Evolutionary conservation across 1,140 invertebrate genomes (phyloP), one percentile per base, ranked within the genome.

Genomic region (Calycopis cecrops): DNA sequence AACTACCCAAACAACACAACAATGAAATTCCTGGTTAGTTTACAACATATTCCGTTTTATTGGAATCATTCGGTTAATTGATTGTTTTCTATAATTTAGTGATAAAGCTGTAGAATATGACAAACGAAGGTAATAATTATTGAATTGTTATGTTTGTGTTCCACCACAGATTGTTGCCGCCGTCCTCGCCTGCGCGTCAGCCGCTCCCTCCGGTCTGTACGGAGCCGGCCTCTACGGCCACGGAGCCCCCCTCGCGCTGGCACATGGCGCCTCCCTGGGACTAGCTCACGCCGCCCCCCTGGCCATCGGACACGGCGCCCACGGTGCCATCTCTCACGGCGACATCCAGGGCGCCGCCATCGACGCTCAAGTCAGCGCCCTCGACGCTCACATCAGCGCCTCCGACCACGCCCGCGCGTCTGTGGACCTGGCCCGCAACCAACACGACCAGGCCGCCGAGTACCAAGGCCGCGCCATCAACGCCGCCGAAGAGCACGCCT

Each of bases 371-470:
- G n/a, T n/a, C n/a, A n/a, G n/a, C n/a, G n/a, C n/a, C n/a, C n/a
- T n/a, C n/a, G n/a, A n/a, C n/a, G 79, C 83, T 16, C 76, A 77
- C 40, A 73, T 79, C 10, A 69, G 71, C 1, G 73, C 71, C 18
- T 47, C 63, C 38, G 73, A 78, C 67, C 71, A 78, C 63, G 67
- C 59, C 56, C 69, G 69, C 51, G 67, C 73, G 42, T 73, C 76
- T 44, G 71, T 72, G 38, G 74, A 86, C 52, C 71, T 72, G 38
- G 71, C 69, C 54, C 70, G 79, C 35, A 81, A 87, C 71, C 69
- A 67, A 62, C 85, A 88, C 67, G 90, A 90, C 84, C 89, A 90
- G 67, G 78, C 86, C 59, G 79, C 89, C 59, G 89, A 91, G 70
- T 73, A 82, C 56, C 73, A 88, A 14, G 89, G 89, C 33, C 85